Percentiles rank a stretch among this genome's conserved stretches.
Conservation (phyloP, 2,888 invertebrate genomes). For the Lamproptera curius region DNA sequence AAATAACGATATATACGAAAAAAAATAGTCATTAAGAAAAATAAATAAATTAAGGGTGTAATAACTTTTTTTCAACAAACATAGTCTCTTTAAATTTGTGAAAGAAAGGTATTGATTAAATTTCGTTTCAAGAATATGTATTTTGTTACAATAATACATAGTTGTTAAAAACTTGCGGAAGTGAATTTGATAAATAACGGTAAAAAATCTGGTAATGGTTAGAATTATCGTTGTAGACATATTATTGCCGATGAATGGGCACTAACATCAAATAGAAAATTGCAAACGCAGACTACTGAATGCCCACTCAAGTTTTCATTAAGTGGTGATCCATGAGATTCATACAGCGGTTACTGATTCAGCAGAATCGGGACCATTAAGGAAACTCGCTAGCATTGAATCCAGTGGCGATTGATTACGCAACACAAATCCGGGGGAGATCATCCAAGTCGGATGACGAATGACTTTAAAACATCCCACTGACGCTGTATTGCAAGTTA, state of each 20-base stretch:
- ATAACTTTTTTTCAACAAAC: no score
- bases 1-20: no score
- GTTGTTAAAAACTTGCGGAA: no score
- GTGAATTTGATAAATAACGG: no score
- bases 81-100: no score
- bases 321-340: constrained; percentile 10
- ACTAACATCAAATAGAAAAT: background rate
- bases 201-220: no score
- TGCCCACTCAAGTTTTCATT: constrained; percentile 7
- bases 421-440: constrained; percentile 50
- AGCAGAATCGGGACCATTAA: constrained; percentile 50
- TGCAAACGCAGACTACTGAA: background rate
- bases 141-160: no score
- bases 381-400: constrained; percentile 44
- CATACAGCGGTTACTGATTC: constrained; percentile 26
- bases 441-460: constrained; percentile 54
- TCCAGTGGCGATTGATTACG: constrained; percentile 36
- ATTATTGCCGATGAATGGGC: background rate
- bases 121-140: no score
- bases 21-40: no score
- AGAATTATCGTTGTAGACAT: no score
- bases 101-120: no score
- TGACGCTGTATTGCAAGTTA: constrained; percentile 24
- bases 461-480: constrained; percentile 63
- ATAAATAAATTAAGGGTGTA: no score